These are phyloP conservation scores for Ambastaia sidthimunki DNA, from an alignment of 2,797 vertebrate genomes.

Conservation along the genomic window DNA sequence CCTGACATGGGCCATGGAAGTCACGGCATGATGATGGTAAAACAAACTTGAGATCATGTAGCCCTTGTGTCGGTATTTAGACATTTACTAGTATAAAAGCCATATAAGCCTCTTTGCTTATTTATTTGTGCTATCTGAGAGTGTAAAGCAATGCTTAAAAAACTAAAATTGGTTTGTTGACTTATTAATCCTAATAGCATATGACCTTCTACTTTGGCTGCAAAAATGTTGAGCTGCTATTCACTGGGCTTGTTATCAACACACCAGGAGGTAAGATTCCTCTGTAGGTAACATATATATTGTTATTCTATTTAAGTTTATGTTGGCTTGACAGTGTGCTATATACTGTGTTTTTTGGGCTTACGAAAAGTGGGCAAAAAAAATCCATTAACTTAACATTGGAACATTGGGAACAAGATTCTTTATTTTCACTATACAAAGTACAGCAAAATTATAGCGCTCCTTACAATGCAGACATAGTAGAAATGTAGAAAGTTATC, in stretches of 20 bases:
- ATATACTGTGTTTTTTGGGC: too few species aligned
- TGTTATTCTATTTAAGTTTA: neutral
- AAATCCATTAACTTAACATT: too few species aligned
- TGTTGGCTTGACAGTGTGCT: too few species aligned
- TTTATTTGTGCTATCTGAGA: neutral
- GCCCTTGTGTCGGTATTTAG: neutral
- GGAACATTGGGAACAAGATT: too few species aligned
- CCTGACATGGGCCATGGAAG: constrained; percentile 22
- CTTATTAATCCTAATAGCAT: constrained; percentile 72
- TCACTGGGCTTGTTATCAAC: constrained; percentile 89
- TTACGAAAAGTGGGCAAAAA: too few species aligned
- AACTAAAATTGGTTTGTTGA: neutral
- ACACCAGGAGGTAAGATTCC: constrained; percentile 84
- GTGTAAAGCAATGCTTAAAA: neutral
- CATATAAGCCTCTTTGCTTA: neutral
- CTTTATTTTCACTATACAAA: too few species aligned
- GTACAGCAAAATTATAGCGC: too few species aligned
- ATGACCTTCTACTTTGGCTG: constrained; percentile 94
- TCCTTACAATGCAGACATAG: too few species aligned
- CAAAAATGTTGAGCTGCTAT: constrained; percentile 87
- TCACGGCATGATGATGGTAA: constrained; percentile 62
- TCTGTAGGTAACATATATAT: neutral
- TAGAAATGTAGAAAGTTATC: too few species aligned
- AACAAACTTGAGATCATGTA: neutral
- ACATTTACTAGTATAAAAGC: neutral